Evolutionary conservation across 2,888 invertebrate species (phyloP).

Genomic region (Coenonympha glycerion): DNA sequence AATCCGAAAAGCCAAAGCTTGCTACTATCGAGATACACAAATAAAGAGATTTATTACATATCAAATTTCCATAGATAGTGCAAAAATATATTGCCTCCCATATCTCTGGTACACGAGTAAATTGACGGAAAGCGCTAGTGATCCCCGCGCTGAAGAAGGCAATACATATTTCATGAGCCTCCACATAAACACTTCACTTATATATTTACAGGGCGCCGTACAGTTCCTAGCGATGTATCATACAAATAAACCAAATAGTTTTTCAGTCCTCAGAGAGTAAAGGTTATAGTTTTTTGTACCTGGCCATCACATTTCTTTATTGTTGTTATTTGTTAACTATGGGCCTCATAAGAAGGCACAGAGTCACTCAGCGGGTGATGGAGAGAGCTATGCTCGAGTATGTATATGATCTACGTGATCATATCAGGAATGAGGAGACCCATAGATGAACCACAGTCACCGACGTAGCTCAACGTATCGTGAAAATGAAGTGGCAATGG

Average conservation of each 20-base stretch:
- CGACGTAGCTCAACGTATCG: no score
- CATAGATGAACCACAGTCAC: no score
- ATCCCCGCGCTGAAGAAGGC: constrained; percentile 46
- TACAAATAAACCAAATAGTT: neutral
- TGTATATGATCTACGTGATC: no score
- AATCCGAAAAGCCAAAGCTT: no score
- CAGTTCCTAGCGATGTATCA: constrained; percentile 6
- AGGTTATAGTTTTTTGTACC: neutral
- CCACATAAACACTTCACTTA: constrained; percentile 24
- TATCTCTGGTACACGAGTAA: constrained; percentile 48
- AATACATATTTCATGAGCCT: constrained; percentile 48
- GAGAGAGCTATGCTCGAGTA: no score
- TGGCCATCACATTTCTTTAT: neutral
- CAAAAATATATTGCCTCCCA: constrained; percentile 56
- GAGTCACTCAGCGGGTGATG: no score
- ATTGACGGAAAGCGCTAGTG: constrained; percentile 56
- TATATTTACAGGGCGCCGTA: constrained; percentile 12
- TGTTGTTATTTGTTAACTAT: no score
- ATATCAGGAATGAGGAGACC: no score
- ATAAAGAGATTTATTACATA: no score
- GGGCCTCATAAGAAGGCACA: no score
- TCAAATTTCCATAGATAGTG: constrained; percentile 36
- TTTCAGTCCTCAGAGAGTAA: neutral
- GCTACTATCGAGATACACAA: no score
- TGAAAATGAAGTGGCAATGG: no score